Evolutionary conservation across 2,113 vertebrate species (phyloP).

Genomic region (Fulmarus glacialis): DNA sequence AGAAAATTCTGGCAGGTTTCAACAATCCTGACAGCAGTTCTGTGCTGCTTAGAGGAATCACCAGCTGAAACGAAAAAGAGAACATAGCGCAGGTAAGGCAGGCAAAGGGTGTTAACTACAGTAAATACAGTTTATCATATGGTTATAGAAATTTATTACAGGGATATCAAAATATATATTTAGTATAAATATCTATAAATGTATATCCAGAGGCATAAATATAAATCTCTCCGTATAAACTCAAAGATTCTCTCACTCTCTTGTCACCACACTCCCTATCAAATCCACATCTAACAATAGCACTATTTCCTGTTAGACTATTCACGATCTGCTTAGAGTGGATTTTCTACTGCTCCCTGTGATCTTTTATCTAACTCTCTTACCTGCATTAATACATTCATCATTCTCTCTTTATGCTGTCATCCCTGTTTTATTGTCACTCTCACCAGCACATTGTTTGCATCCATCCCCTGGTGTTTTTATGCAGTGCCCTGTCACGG

Average conservation of each 20-base stretch:
- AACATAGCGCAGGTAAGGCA: neutral
- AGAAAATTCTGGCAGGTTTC: conserved; percentile 1
- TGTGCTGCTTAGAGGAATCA: conserved; percentile 26
- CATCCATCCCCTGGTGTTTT: conserved; percentile 49
- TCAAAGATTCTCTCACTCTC: neutral
- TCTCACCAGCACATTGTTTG: conserved; percentile 53
- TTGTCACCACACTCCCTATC: conserved; percentile 34
- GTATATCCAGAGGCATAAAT: conserved; percentile 37
- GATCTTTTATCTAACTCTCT: conserved; percentile 43
- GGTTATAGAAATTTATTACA: conserved; percentile 53
- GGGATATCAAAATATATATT: conserved; percentile 49
- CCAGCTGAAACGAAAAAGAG: conserved; percentile 2
- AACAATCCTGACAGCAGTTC: conserved; percentile 31
- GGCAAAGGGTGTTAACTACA: conserved; percentile 27
- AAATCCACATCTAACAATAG: conserved; percentile 9
- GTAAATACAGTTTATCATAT: conserved; percentile 51
- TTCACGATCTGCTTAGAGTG: conserved; percentile 1
- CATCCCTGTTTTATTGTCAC: conserved; percentile 52
- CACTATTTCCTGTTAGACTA: neutral
- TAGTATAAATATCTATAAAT: conserved; percentile 55
- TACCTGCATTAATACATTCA: conserved; percentile 53
- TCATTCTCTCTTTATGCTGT: conserved; percentile 52
- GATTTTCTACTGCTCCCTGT: conserved; percentile 5
- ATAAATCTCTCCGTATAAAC: conserved; percentile 38
- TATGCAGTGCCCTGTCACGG: conserved; percentile 53